Evolutionary conservation across 2,888 invertebrate genomes (phyloP).

Genomic region (Drosophila anceps): DNA sequence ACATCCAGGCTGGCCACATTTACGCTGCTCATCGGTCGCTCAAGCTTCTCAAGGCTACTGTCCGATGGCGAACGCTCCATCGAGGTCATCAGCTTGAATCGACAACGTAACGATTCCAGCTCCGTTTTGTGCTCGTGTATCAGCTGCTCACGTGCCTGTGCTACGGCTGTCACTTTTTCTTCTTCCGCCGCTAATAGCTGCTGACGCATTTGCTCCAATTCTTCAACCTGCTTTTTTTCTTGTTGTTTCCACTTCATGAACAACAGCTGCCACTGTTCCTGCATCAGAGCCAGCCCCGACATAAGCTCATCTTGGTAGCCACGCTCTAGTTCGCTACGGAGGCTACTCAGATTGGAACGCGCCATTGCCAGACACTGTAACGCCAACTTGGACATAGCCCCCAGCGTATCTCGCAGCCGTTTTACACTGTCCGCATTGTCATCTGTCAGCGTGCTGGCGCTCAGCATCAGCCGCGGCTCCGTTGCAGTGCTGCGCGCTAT

Average conservation of each 20-base stretch:
- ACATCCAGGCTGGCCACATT: slow-evolving; percentile 73
- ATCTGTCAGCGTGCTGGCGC: slow-evolving; percentile 84
- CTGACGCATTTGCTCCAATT: slow-evolving; percentile 78
- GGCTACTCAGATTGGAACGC: slow-evolving; percentile 87
- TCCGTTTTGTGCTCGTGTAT: slow-evolving; percentile 91
- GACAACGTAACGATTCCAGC: slow-evolving; percentile 90
- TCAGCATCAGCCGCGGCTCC: slow-evolving; percentile 76
- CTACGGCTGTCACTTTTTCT: slow-evolving; percentile 87
- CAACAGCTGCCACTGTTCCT: slow-evolving; percentile 87
- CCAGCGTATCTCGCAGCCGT: slow-evolving; percentile 87
- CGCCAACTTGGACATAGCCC: slow-evolving; percentile 86
- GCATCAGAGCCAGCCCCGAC: slow-evolving; percentile 86
- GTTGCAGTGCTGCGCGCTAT: slow-evolving; percentile 80
- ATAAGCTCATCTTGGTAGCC: slow-evolving; percentile 86
- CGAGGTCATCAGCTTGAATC: slow-evolving; percentile 91
- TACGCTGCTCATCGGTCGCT: slow-evolving; percentile 87
- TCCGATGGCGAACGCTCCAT: slow-evolving; percentile 93
- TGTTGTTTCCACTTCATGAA: slow-evolving; percentile 86
- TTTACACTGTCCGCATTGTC: slow-evolving; percentile 88
- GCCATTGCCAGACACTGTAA: slow-evolving; percentile 87
- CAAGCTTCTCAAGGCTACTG: slow-evolving; percentile 91
- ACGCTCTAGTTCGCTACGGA: slow-evolving; percentile 86
- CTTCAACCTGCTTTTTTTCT: slow-evolving; percentile 84
- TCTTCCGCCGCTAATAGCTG: slow-evolving; percentile 63
- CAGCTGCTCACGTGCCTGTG: slow-evolving; percentile 89